Base-by-base conservation (phyloP, 2,888 invertebrate genomes). In the Pollenia griseotomentosa region DNA sequence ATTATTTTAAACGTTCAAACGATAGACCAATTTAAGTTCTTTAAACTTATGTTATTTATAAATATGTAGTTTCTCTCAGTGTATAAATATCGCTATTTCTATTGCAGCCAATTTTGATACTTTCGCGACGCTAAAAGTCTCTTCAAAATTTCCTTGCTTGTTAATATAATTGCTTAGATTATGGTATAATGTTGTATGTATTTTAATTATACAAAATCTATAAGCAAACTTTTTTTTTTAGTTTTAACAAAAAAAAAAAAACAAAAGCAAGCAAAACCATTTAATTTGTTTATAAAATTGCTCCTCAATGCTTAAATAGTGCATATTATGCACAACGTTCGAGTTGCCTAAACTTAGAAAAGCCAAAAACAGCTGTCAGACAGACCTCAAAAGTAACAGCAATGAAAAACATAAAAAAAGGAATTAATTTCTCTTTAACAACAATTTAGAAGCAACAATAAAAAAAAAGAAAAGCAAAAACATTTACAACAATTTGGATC, bases 371-470 rank as follows among this genome's bases (percentile, higher is more conserved):
- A 65, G 65, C 73, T 74, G 81, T 66, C 57, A 57, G 73, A 8
- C 9, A 57, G 46, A 83, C 65, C 57, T 55, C 63, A 78, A 55
- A 40, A 75, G 44, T 61, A 83, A 48, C 40, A 73, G 51, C 33
- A 42, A 33, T 1, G 33, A 33, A 33, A 33, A 33, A 33, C 6
- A 33, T 33, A 33, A 14, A 19, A 63, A 71, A 81, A 73, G 73
- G 81, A 87, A 87, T 66, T 71, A 84, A 78, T 87, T 87, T 87
- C 84, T 78, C 84, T 87, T 81, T 42, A 83, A 66, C 59, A 81
- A 81, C 78, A 73, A 42, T 55, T 73, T 65, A 80, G 57, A 75
- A 83, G 65, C 33, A 46, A 46, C 33, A 81, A 71, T 33, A 42
- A 65, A 51, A 65, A 51, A 63, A 40, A 53, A 63, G 53, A 7